phyloP scores from a whole-genome alignment of 2,797 vertebrate genomes.

The Darevskia nairensis region DNA sequence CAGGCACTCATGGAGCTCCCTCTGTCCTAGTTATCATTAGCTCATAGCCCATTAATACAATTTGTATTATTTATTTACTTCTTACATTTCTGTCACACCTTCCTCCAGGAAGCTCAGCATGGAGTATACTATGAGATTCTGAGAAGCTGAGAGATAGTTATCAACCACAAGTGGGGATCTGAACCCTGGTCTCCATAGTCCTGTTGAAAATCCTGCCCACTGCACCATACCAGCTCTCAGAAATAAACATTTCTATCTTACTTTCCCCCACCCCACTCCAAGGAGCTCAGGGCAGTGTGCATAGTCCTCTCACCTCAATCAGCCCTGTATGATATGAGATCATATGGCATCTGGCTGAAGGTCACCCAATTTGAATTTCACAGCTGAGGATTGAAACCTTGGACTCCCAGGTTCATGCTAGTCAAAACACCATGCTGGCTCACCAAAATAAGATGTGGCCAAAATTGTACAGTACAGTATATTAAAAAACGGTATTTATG shows the following conservation, averaged over 20 bases:
- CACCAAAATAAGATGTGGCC: background rate
- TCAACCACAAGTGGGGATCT: background rate
- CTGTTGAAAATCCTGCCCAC: background rate
- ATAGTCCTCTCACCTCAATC: background rate
- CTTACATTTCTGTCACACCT: background rate
- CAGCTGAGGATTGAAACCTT: background rate
- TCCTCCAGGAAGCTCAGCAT: too few species aligned
- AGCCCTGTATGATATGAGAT: background rate
- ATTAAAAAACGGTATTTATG: background rate
- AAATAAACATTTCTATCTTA: background rate
- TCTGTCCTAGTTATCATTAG: background rate
- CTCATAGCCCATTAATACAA: background rate
- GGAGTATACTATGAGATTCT: background rate
- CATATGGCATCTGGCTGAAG: background rate
- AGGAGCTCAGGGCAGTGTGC: background rate
- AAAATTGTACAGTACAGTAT: background rate
- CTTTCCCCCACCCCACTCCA: background rate
- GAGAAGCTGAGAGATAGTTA: background rate
- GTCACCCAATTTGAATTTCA: background rate
- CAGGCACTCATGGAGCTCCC: background rate
- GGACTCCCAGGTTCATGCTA: background rate
- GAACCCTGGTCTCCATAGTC: background rate
- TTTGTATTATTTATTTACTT: background rate
- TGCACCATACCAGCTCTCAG: too few species aligned
- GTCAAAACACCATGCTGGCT: background rate